These are phyloP conservation scores for Tinamus guttatus DNA, from an alignment of 2,113 vertebrate species.

Conservation along the genomic window DNA sequence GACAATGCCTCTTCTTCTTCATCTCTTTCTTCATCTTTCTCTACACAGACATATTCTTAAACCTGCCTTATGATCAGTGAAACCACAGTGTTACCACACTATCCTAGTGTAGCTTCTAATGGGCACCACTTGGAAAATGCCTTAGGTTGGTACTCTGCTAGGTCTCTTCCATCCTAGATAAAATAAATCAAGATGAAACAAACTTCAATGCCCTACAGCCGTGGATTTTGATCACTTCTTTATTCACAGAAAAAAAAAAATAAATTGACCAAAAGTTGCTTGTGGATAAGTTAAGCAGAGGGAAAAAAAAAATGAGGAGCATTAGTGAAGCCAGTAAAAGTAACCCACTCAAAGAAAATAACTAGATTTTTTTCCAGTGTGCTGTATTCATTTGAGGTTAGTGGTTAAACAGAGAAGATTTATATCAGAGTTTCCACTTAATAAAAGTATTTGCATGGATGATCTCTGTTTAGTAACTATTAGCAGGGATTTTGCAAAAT, in stretches of 20 bases:
- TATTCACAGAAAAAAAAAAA: not conserved
- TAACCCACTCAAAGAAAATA: slow-evolving; percentile 13
- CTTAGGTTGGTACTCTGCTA: not conserved
- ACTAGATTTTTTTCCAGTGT: slow-evolving; percentile 20
- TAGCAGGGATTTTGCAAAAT: not conserved
- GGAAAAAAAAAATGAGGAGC: not conserved
- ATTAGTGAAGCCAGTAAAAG: slow-evolving; percentile 24
- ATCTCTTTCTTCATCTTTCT: not conserved
- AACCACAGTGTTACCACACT: not conserved
- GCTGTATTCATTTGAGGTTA: slow-evolving; percentile 46
- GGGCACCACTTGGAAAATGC: not conserved
- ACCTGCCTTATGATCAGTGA: not conserved
- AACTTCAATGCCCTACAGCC: not conserved
- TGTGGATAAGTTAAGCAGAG: not conserved
- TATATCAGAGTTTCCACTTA: slow-evolving; percentile 35
- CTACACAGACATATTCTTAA: not conserved
- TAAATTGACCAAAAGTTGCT: not conserved
- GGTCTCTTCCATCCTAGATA: not conserved
- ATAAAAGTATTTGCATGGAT: slow-evolving; percentile 23
- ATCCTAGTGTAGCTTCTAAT: not conserved
- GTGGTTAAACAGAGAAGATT: slow-evolving; percentile 50
- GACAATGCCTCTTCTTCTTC: not conserved
- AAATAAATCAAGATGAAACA: slow-evolving; percentile 3
- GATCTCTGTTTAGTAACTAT: not conserved
- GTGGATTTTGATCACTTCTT: not conserved